Conservation (phyloP, 2,797 vertebrate genomes). For the Hyperoplus immaculatus region DNA sequence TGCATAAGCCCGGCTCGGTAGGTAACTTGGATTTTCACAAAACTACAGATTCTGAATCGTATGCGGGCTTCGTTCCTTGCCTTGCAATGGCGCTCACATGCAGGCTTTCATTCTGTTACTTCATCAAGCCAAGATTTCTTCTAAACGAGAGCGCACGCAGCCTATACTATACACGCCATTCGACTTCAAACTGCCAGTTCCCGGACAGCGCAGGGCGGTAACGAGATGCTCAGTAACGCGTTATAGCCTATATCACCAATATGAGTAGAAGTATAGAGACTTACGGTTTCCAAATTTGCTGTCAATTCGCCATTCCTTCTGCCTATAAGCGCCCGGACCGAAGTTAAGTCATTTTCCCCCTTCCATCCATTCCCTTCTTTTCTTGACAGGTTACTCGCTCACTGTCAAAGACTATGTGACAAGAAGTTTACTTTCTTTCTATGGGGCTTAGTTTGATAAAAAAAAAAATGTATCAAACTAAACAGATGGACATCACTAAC, state of each 20-base stretch:
- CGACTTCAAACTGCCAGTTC: constrained; percentile 59
- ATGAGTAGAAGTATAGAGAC: constrained; percentile 11
- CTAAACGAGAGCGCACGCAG: constrained; percentile 25
- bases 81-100: neutral
- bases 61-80: neutral
- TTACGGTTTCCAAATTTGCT: neutral
- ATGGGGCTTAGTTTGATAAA: neutral
- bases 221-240: constrained; percentile 59
- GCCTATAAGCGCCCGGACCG: neutral
- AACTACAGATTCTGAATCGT: constrained; percentile 4
- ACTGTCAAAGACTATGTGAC: constrained; percentile 5
- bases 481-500: constrained; percentile 3
- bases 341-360: constrained; percentile 3
- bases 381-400: constrained; percentile 20
- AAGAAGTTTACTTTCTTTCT: constrained; percentile 43
- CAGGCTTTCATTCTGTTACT: constrained; percentile 25
- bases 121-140: constrained; percentile 22
- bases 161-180: constrained; percentile 33
- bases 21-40: constrained; percentile 47
- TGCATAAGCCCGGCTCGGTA: constrained; percentile 43
- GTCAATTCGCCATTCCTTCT: constrained; percentile 8
- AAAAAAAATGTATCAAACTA: neutral
- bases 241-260: constrained; percentile 34
- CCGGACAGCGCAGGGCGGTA: constrained; percentile 63
- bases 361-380: neutral